phyloP scores from a whole-genome alignment of 2,888 invertebrate genomes.

The Sceliomorpha sp. region DNA sequence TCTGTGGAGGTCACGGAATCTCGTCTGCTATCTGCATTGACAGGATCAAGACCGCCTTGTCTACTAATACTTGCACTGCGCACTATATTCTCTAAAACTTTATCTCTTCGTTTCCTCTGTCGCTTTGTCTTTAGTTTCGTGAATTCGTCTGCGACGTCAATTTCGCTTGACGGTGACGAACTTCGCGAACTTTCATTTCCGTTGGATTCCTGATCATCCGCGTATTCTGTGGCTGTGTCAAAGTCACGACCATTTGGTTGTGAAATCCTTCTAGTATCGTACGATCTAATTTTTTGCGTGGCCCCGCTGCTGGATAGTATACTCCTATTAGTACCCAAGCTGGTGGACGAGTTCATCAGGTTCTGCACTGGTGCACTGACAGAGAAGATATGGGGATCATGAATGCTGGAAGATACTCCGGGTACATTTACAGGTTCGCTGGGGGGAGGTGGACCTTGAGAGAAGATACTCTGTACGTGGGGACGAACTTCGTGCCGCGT shows the following conservation, averaged over 20 bases:
- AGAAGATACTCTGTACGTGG: conserved; percentile 74
- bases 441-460: conserved; percentile 82
- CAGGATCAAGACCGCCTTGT: no score
- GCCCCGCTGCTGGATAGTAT: no score
- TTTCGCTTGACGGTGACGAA: conserved; percentile 70
- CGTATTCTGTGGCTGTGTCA: conserved; percentile 52
- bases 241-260: conserved; percentile 9
- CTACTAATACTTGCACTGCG: conserved; percentile 83
- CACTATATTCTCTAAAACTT: conserved; percentile 84
- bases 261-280: conserved; percentile 29
- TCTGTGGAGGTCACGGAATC: no score
- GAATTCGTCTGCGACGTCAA: conserved; percentile 84
- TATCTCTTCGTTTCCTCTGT: conserved; percentile 85
- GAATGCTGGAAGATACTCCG: no score
- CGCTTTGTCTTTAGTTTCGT: conserved; percentile 85
- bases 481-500: conserved; percentile 82
- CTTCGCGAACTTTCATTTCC: conserved; percentile 62
- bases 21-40: no score
- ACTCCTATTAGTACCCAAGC: conserved; percentile 27
- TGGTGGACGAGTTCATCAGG: conserved; percentile 40
- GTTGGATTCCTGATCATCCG: conserved; percentile 55
- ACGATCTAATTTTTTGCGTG: conserved; percentile 17
- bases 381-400: conserved; percentile 66
- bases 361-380: conserved; percentile 69
- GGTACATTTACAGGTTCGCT: conserved; percentile 86